Conservation (phyloP, 2,113 vertebrate species). For the Egretta garzetta region DNA sequence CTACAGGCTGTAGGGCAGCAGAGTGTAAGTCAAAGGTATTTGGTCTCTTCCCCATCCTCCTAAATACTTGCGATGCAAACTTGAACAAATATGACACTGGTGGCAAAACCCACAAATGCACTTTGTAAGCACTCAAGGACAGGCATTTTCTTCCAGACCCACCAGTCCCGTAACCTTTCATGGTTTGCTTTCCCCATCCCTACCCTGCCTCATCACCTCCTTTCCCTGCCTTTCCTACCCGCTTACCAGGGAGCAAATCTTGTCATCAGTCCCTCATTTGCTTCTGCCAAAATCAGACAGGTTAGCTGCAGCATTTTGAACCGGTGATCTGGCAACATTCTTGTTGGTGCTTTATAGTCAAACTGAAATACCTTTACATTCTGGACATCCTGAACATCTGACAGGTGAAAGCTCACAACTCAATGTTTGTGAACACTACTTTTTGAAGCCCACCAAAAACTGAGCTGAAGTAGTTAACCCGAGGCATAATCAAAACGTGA, state of each 20-base stretch:
- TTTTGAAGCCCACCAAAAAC: conserved; percentile 9
- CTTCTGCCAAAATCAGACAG: not conserved
- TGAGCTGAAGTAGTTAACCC: not conserved
- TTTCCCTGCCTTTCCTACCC: not conserved
- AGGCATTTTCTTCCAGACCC: not conserved
- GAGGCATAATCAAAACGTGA: not conserved
- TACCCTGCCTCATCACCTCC: not conserved
- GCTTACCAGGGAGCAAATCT: not conserved
- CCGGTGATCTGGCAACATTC: not conserved
- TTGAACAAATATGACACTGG: not conserved
- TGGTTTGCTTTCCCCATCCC: not conserved
- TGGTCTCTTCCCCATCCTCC: not conserved
- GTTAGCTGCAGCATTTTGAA: not conserved
- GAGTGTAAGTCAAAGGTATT: not conserved
- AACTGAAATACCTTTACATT: not conserved
- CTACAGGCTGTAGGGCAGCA: not conserved
- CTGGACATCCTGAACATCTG: not conserved
- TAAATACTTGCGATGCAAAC: not conserved
- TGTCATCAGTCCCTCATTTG: not conserved
- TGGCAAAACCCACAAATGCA: not conserved
- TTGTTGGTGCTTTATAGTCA: not conserved
- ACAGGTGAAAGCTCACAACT: not conserved
- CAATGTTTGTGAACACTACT: not conserved
- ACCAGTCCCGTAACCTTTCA: not conserved
- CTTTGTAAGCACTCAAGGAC: not conserved